Evolutionary conservation across 2,888 invertebrate genomes (phyloP), one percentile per base, ranked within the genome.

Genomic region (Acholoe squamosa): DNA sequence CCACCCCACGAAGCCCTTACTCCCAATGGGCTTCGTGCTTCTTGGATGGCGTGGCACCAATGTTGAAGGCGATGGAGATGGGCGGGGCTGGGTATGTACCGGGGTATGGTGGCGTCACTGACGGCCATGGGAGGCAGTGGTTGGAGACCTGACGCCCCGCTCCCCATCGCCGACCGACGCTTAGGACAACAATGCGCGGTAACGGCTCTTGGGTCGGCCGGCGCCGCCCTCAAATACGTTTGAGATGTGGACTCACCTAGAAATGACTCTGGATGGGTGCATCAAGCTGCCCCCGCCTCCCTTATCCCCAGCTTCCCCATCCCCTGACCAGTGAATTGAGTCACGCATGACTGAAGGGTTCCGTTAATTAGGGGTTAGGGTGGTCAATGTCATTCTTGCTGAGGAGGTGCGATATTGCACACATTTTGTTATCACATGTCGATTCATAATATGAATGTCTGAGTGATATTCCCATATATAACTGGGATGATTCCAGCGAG

Each of bases 261-360:
- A 80, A 80, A 80, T 43, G 71, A 28, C 71, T 71, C 71, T 25
- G 25, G 80, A 0, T 19, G 80, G 76, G 25, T 25, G 76, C n/a
- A n/a, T n/a, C n/a, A n/a, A 31, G 31, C n/a, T 25, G 31, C 1
- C 28, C 76, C 76, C 76, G 5, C n/a, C 43, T 12, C 80, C 80
- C 80, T 43, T 16, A 10, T 16, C 80, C 43, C 80, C 71, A 28
- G 71, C 25, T 28, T 71, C n/a, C 3, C 71, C 71, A 61, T n/a
- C 5, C 61, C 25, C 25, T 31, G n/a, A 28, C 76, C 76, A 43
- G 3, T 76, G 28, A 19, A 28, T 25, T 28, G n/a, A 31, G 76
- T 76, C 28, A 25, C 31, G 76, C 28, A 25, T 31, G 76, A 31
- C 76, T 31, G 5, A 3, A 43, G 43, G 43, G 43, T 61, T 61